Conservation (phyloP, 2,888 invertebrate species). For the Acleris laterana region DNA sequence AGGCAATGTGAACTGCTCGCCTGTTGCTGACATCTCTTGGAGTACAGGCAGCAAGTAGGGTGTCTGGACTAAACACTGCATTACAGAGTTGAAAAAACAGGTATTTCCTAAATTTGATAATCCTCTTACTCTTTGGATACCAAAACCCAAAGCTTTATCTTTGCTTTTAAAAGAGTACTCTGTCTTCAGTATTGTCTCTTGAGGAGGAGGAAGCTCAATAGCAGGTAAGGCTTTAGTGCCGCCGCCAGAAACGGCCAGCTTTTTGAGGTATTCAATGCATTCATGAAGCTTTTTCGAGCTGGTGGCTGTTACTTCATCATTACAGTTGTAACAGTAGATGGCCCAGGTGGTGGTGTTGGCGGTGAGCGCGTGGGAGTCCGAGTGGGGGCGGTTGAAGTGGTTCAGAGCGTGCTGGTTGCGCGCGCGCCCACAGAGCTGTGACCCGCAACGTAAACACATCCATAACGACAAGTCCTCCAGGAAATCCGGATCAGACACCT, state of each 20-base stretch:
- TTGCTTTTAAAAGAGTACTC: slow-evolving; percentile 63
- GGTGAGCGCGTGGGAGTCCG: slow-evolving; percentile 90
- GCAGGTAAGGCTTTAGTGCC: slow-evolving; percentile 65
- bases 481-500: slow-evolving; percentile 72
- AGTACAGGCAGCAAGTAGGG: slow-evolving; percentile 90
- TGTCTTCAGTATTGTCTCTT: slow-evolving; percentile 56
- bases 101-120: slow-evolving; percentile 97
- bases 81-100: slow-evolving; percentile 98
- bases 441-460: slow-evolving; percentile 93
- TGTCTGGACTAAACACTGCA: slow-evolving; percentile 96
- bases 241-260: slow-evolving; percentile 66
- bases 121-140: slow-evolving; percentile 88
- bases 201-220: slow-evolving; percentile 61
- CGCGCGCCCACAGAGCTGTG: slow-evolving; percentile 89
- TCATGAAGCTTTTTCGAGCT: slow-evolving; percentile 88
- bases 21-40: slow-evolving; percentile 87
- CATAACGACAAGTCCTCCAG: slow-evolving; percentile 85
- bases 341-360: slow-evolving; percentile 89
- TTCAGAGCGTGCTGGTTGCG: slow-evolving; percentile 88
- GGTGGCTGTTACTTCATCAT: slow-evolving; percentile 86
- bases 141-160: slow-evolving; percentile 63
- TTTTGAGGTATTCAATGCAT: slow-evolving; percentile 89
- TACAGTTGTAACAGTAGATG: slow-evolving; percentile 92
- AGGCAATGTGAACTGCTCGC: slow-evolving; percentile 88
- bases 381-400: slow-evolving; percentile 90